Base-by-base conservation (phyloP, 2,113 vertebrate species). In the Grallaria varia region DNA sequence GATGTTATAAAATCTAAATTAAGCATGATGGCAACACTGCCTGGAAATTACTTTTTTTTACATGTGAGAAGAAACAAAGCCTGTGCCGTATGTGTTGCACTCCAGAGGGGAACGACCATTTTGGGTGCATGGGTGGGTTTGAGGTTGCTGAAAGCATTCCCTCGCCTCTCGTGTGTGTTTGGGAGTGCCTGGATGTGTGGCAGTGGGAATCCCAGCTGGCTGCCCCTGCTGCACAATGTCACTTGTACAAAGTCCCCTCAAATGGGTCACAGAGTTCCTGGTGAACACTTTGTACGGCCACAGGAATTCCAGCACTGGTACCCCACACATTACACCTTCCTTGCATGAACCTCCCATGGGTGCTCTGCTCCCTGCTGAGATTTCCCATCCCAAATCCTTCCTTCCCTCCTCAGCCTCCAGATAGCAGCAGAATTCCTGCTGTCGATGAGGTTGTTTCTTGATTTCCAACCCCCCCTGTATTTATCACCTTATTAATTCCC, bases 401-500 rank as follows among this genome's bases (percentile, higher is more conserved):
- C 83, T 93, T 58, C 80, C 75, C 67, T 75, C 6, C n/a, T 60
- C 64, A 68, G 80, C 83, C 92, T 96, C 84, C 92, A 95, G 93
- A 52, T 52, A 94, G 87, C 90, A 96, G 96, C 95, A 94, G 81
- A 94, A 93, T 80, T 75, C 86, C 80, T 95, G 89, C 96, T 97
- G 82, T 62, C 5, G 1, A 35, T 83, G 40, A 66, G 60, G 52
- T 88, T 84, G 68, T 59, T 85, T 25, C 85, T 90, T 71, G 84
- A 58, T 68, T 59, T 37, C 58, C 78, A n/a, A n/a, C 53, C 50
- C 79, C 59, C 68, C 67, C 45, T 35, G 0, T 60, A 84, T 96
- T 96, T 93, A 84, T 85, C 79, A 72, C n/a, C 62, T 90, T 94
- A 94, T 97, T 97, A 97, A 97, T 95, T 97, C 92, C 66, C 69